Evolutionary conservation across 2,888 invertebrate genomes (phyloP).

Genomic region (Arrhopalites spinosus): DNA sequence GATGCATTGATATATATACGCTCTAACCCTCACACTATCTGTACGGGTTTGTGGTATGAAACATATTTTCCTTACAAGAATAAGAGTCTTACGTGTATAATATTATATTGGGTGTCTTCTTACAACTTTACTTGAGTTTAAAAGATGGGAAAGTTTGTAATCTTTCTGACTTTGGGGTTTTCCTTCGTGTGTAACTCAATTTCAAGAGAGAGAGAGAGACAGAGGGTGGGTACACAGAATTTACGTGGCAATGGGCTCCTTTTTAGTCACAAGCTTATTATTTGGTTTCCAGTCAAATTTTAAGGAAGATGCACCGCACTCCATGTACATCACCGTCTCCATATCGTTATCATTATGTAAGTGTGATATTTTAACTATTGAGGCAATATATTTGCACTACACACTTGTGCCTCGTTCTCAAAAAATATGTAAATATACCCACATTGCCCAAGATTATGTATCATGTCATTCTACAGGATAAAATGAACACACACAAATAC

Average conservation of each 20-base stretch:
- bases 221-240: neutral
- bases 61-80: no score
- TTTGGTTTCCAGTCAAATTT: no score
- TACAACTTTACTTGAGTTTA: neutral
- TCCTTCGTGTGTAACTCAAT: neutral
- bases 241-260: neutral
- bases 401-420: no score
- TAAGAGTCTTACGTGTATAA: no score
- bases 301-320: neutral
- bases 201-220: neutral
- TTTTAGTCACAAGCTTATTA: neutral
- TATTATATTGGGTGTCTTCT: no score
- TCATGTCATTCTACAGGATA: no score
- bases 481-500: no score
- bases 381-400: no score
- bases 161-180: neutral
- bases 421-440: no score
- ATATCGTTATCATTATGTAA: neutral
- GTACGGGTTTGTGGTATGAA: no score
- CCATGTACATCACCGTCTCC: neutral
- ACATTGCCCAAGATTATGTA: no score
- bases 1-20: constrained; percentile 11
- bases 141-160: neutral
- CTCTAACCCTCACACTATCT: neutral
- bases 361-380: neutral